phyloP scores from a whole-genome alignment of 2,797 vertebrate genomes.

The Enteromius afrohamiltoni region DNA sequence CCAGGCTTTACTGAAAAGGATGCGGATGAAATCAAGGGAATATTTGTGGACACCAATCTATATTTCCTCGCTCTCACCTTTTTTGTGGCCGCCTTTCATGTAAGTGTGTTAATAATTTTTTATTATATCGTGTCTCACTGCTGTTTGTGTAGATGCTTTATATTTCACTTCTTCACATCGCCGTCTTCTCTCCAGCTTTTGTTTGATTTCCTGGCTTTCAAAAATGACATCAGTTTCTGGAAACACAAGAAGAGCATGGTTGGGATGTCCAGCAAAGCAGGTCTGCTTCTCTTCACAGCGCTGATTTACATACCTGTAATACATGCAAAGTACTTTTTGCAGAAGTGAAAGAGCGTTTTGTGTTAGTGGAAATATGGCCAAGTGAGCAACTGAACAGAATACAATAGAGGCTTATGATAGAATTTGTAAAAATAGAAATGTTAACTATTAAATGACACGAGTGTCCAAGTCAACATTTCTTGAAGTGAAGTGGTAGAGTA shows the following conservation, averaged over 20 bases:
- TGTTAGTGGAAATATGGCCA: background rate
- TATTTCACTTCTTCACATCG: background rate
- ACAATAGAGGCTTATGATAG: too few relatives aligned
- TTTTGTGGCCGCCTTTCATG: conserved; percentile 96
- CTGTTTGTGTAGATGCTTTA: background rate
- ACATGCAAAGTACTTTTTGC: background rate
- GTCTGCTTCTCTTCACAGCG: conserved; percentile 66
- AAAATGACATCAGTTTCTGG: conserved; percentile 99
- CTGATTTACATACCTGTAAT: background rate
- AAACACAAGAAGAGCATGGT: conserved; percentile 98
- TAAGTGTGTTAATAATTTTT: conserved; percentile 69
- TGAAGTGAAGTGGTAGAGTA: background rate
- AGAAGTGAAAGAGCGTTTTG: background rate
- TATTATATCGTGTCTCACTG: background rate
- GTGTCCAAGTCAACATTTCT: background rate
- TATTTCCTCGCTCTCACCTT: conserved; percentile 96
- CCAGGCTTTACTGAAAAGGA: conserved; percentile 98
- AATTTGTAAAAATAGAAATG: background rate
- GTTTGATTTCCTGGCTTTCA: conserved; percentile 98
- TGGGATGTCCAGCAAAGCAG: conserved; percentile 98
- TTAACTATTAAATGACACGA: background rate
- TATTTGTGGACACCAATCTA: conserved; percentile 97
- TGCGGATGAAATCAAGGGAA: conserved; percentile 97
- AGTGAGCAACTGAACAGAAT: background rate
- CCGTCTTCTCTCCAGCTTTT: conserved; percentile 82